Evolutionary conservation across 2,113 vertebrate species (phyloP), one percentile per base, ranked within the genome.

Genomic region (Callipepla californica): DNA sequence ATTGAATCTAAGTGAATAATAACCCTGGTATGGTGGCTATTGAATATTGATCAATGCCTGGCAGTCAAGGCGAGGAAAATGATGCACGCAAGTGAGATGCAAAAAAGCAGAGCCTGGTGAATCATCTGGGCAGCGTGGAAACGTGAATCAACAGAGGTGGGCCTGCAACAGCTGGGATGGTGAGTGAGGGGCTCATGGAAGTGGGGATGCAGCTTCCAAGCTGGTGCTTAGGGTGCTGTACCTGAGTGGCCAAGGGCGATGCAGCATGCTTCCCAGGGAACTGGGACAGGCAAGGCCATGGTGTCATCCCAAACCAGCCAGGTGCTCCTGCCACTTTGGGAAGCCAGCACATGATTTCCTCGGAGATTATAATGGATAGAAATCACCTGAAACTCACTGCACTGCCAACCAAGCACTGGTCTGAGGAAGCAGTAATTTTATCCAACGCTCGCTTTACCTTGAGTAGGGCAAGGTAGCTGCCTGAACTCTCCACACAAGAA

Each of bases 251-350:
- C 61, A 26, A 40, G 36, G 36, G 23, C 23, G 36, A 62, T 26
- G 36, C 61, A 40, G 61, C 36, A 62, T 25, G 15, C 11, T 11
- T 15, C 36, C 38, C 10, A 48, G 26, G 13, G 4, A 11, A 81
- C 34, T 40, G 0, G 34, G 62, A 47, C 26, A 50, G 0, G 0
- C 0, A 1, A 34, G 4, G 4, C 55, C 19, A 3, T 40, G 36
- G 25, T 7, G 25, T 17, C 17, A 13, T 80, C 61, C 21, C 76
- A 76, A 57, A 65, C 18, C 53, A 83, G 42, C 19, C 36, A 66
- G 9, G 34, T 0, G 3, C 5, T 42, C 44, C 57, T 3, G 0
- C 8, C 1, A 0, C 17, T 34, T 57, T 2, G 0, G 30, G 23
- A 84, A 81, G 45, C 20, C 66, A 72, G 9, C 16, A 50, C 0